A percentile compares a stretch with the other conserved stretches of the same genome.
Evolutionary conservation across 2,888 invertebrate species (phyloP).

Genomic region (Ptilodon capucinus): DNA sequence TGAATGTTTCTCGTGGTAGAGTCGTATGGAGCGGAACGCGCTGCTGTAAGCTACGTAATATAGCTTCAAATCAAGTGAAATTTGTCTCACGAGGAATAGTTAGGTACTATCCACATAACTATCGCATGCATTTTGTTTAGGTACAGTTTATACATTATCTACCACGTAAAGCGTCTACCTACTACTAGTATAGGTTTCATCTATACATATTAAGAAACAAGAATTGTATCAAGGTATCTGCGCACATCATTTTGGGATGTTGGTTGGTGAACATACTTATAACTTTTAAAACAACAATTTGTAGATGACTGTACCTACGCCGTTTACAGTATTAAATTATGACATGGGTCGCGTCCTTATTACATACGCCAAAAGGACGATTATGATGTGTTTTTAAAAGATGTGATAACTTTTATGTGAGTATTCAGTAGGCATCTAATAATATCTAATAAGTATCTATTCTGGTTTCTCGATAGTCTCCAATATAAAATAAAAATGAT

Average conservation of each 20-base stretch:
- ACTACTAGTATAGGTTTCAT: neutral
- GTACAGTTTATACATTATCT: neutral
- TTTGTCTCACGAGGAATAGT: neutral
- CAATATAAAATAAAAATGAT: neutral
- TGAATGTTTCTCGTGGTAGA: conserved; percentile 17
- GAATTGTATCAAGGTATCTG: too few species aligned
- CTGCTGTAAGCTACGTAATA: neutral
- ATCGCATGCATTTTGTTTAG: neutral
- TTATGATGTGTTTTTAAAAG: too few species aligned
- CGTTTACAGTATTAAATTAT: too few species aligned
- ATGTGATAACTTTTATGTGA: too few species aligned
- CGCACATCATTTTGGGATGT: too few species aligned
- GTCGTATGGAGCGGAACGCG: neutral
- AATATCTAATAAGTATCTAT: too few species aligned
- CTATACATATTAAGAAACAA: neutral
- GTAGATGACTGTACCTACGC: too few species aligned
- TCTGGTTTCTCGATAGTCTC: neutral
- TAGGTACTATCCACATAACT: neutral
- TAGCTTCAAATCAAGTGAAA: neutral
- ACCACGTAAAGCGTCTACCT: neutral
- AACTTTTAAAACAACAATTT: too few species aligned
- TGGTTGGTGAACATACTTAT: neutral
- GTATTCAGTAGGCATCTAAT: too few species aligned
- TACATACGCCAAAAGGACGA: too few species aligned
- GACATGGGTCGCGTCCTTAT: too few species aligned